Evolutionary conservation across 1,140 invertebrate species (phyloP).

Genomic region (Nephila pilipes): DNA sequence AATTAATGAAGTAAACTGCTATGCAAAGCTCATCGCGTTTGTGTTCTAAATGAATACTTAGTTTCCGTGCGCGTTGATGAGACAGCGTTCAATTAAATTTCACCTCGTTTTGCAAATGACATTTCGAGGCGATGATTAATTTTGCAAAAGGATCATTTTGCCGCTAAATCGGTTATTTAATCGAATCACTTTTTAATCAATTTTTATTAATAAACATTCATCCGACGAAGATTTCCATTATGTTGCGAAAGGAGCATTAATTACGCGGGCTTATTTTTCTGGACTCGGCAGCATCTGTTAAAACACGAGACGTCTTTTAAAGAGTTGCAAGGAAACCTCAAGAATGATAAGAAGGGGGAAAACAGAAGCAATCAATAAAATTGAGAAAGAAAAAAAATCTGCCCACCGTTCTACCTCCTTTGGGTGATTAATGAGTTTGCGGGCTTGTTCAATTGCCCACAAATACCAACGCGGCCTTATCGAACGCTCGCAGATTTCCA

Average conservation of each 20-base stretch:
- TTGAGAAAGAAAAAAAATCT: constrained; percentile 27
- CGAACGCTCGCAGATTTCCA: constrained; percentile 70
- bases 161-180: not conserved
- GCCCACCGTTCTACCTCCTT: constrained; percentile 3
- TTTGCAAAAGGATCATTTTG: not conserved
- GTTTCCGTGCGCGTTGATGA: not conserved
- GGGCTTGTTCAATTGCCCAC: constrained; percentile 57
- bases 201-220: constrained; percentile 29
- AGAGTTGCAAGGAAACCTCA: not conserved
- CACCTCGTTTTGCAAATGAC: not conserved
- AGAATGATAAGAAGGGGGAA: not conserved
- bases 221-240: constrained; percentile 6
- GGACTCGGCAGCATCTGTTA: not conserved
- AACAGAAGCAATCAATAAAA: not conserved
- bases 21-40: too few species aligned
- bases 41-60: too few species aligned
- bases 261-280: not conserved
- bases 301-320: not conserved
- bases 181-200: constrained; percentile 21
- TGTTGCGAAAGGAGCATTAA: not conserved
- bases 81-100: not conserved
- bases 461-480: constrained; percentile 68
- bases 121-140: not conserved
- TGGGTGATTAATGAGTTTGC: constrained; percentile 58
- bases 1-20: too few species aligned